Evolutionary conservation across 2,113 vertebrate species (phyloP).

Genomic region (Rhodinocichla rosea): DNA sequence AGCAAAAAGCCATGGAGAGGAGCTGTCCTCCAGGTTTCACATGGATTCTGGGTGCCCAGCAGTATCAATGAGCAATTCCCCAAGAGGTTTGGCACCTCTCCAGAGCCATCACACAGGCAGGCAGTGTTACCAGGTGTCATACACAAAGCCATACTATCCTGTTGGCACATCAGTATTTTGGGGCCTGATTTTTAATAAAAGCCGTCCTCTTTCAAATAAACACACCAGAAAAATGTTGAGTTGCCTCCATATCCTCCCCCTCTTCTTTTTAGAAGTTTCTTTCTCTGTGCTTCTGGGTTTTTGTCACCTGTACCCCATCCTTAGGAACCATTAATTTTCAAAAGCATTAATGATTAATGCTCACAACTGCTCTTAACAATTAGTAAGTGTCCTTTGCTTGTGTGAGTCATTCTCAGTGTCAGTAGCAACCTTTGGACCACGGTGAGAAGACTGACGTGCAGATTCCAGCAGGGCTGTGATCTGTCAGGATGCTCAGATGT

Average conservation of each 20-base stretch:
- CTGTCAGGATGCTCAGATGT: background rate
- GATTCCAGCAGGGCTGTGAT: background rate
- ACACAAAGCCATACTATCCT: background rate
- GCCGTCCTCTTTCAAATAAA: background rate
- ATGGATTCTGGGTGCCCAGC: background rate
- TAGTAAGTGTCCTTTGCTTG: background rate
- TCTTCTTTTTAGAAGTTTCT: background rate
- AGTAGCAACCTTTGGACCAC: background rate
- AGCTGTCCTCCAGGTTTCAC: background rate
- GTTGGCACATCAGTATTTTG: background rate
- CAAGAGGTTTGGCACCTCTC: background rate
- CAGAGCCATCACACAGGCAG: background rate
- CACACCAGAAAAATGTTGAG: background rate
- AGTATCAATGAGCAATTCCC: background rate
- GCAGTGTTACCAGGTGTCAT: rapidly evolving
- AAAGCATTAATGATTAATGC: background rate
- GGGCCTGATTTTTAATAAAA: background rate
- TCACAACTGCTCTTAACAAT: background rate
- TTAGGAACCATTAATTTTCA: background rate
- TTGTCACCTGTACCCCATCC: background rate
- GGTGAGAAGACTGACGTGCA: background rate
- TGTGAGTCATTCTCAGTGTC: background rate
- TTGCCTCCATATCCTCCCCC: background rate
- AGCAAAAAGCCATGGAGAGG: background rate
- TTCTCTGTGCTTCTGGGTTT: background rate